phyloP scores from a whole-genome alignment of 2,797 vertebrate genomes.

The Graptemys geographica region DNA sequence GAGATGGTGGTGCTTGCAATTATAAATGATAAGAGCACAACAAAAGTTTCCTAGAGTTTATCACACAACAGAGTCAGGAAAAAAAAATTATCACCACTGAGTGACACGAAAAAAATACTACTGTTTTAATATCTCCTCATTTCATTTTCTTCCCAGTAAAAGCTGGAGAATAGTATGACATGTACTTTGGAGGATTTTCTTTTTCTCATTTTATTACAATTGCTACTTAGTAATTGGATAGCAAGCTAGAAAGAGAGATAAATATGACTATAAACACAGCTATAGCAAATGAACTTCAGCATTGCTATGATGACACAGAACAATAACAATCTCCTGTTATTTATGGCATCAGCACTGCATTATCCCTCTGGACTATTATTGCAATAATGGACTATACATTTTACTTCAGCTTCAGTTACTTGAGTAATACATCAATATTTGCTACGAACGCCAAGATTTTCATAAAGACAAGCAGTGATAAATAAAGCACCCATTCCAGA shows the following conservation, averaged over 20 bases:
- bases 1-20: not conserved
- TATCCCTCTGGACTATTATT: not conserved
- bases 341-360: not conserved
- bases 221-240: not conserved
- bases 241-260: not conserved
- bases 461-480: not conserved
- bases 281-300: not conserved
- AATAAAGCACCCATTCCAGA: not conserved
- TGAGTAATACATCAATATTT: constrained; percentile 24
- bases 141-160: not conserved
- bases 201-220: constrained; percentile 1
- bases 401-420: constrained; percentile 26
- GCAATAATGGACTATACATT: not conserved
- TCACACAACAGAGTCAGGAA: not conserved
- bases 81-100: not conserved
- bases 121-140: not conserved
- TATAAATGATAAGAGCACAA: not conserved
- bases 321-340: not conserved
- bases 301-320: not conserved
- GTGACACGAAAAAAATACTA: not conserved
- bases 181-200: not conserved
- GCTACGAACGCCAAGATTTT: not conserved
- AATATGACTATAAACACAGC: not conserved
- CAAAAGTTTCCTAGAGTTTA: not conserved
- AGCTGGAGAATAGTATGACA: not conserved